Evolutionary conservation across 2,888 invertebrate species (phyloP).

Genomic region (Caenorhabditis sp.): DNA sequence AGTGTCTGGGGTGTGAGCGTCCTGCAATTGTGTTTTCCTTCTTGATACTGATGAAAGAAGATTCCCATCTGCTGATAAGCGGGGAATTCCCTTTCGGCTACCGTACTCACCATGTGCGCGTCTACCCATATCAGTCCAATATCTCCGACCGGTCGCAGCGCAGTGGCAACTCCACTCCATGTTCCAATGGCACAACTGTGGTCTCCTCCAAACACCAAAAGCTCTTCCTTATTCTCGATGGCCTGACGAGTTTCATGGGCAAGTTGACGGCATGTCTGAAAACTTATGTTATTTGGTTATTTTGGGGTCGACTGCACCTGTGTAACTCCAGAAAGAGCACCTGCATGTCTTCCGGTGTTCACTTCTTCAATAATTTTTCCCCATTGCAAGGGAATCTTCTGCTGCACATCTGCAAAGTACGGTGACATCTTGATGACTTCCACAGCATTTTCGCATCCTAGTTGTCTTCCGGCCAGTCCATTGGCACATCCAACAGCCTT

Average conservation of each 20-base stretch:
- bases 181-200: slow-evolving; percentile 81
- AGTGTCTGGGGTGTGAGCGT: slow-evolving; percentile 75
- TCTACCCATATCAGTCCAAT: slow-evolving; percentile 80
- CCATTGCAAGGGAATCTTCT: slow-evolving; percentile 74
- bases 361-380: slow-evolving; percentile 73
- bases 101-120: slow-evolving; percentile 74
- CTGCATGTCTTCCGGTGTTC: slow-evolving; percentile 71
- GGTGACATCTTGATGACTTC: slow-evolving; percentile 72
- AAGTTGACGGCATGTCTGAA: slow-evolving; percentile 69
- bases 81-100: no score
- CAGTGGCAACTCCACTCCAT: slow-evolving; percentile 78
- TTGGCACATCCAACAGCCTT: slow-evolving; percentile 77
- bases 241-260: slow-evolving; percentile 71
- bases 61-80: slow-evolving; percentile 5
- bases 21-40: slow-evolving; percentile 61
- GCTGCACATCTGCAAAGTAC: slow-evolving; percentile 61
- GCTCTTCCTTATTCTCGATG: slow-evolving; percentile 68
- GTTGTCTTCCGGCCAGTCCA: slow-evolving; percentile 77
- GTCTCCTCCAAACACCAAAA: slow-evolving; percentile 77
- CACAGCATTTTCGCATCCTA: slow-evolving; percentile 78
- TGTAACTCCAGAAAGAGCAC: slow-evolving; percentile 74
- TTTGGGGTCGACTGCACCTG: slow-evolving; percentile 64
- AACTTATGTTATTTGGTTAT: not conserved
- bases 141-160: slow-evolving; percentile 73
- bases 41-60: no score